Evolutionary conservation across 2,113 vertebrate genomes (phyloP).

Genomic region (Nannobrachium achirus): DNA sequence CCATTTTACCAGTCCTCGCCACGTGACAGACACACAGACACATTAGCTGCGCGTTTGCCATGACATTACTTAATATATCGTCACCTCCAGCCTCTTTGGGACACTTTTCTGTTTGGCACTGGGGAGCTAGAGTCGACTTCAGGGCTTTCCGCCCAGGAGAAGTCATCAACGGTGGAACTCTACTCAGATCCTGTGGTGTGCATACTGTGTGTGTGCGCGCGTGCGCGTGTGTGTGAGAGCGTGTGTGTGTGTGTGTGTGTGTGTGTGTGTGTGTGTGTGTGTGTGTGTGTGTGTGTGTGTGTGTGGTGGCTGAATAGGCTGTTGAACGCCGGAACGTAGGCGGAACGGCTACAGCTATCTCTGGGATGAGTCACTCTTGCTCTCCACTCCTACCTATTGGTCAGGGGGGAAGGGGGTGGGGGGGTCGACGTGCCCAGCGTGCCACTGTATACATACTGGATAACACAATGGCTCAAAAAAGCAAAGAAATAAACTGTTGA

Average conservation of each 20-base stretch:
- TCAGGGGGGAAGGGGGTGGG: slow-evolving; percentile 2
- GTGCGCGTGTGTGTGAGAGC: no score
- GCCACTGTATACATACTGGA: slow-evolving; percentile 4
- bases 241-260: no score
- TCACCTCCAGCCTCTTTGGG: slow-evolving; percentile 15
- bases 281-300: background rate
- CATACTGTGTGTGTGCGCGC: background rate
- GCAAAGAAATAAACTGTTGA: background rate
- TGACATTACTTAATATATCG: slow-evolving; percentile 4
- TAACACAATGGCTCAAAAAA: background rate
- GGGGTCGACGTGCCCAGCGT: slow-evolving; percentile 31
- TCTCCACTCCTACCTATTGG: slow-evolving; percentile 61
- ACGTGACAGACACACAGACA: background rate
- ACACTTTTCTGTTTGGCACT: background rate
- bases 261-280: background rate
- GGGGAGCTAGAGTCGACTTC: slow-evolving; percentile 7
- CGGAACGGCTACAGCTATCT: slow-evolving; percentile 58
- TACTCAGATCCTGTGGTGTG: slow-evolving; percentile 9
- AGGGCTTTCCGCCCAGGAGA: slow-evolving; percentile 32
- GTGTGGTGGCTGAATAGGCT: slow-evolving; percentile 48
- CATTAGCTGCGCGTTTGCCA: slow-evolving; percentile 16
- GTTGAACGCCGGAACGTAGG: slow-evolving; percentile 52
- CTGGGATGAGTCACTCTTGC: slow-evolving; percentile 64
- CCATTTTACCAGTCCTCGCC: slow-evolving; percentile 4
- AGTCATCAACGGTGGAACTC: slow-evolving; percentile 30